These are phyloP conservation scores for Saccopteryx leptura DNA, from an alignment of 2,113 vertebrate species.

Conservation along the genomic window DNA sequence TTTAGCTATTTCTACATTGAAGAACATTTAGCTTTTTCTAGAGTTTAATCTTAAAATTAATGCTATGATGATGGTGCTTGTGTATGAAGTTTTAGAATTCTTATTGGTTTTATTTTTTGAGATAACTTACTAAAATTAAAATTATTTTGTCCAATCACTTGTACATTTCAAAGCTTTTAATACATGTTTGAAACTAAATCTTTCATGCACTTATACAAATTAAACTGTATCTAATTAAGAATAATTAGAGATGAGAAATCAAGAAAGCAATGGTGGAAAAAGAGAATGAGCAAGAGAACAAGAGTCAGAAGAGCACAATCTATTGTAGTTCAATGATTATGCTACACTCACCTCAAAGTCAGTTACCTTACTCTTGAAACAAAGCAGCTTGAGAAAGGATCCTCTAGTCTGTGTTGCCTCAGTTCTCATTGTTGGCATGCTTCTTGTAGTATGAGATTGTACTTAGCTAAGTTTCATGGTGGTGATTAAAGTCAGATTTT, in stretches of 20 bases:
- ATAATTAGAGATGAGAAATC: constrained; percentile 19
- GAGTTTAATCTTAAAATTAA: background rate
- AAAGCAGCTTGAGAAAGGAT: background rate
- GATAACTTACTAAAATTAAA: constrained; percentile 19
- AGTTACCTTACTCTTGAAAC: constrained; percentile 12
- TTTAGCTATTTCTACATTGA: background rate
- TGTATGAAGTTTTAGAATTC: background rate
- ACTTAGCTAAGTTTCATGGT: constrained; percentile 33
- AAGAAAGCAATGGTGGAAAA: constrained; percentile 20
- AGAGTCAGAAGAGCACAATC: constrained; percentile 5
- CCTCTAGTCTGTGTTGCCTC: background rate
- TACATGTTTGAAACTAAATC: background rate
- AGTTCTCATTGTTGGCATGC: constrained; percentile 8
- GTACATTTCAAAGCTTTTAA: background rate
- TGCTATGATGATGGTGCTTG: background rate
- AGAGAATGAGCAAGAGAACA: background rate
- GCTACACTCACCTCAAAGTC: background rate
- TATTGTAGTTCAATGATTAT: background rate
- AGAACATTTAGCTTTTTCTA: background rate
- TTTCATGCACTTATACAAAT: background rate
- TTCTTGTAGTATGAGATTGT: background rate
- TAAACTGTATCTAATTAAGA: constrained; percentile 5
- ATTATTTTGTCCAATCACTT: background rate
- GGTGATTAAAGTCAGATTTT: constrained; percentile 49
- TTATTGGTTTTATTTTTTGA: background rate